These are phyloP conservation scores for Danio kyathit DNA, from an alignment of 2,797 vertebrate species.

Conservation along the genomic window DNA sequence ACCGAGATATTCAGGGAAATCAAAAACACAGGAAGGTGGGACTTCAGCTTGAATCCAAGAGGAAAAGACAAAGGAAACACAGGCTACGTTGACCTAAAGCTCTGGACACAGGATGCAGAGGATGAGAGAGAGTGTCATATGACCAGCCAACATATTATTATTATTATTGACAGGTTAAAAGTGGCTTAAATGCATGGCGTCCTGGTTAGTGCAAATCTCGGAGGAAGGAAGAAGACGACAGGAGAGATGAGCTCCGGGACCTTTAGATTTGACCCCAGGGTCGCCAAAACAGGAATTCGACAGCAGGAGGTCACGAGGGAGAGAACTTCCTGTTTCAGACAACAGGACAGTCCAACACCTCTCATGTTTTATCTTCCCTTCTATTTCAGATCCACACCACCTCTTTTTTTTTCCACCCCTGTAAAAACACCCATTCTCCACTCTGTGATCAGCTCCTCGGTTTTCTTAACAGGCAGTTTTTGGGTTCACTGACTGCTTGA, in stretches of 20 bases:
- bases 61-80: constrained; percentile 36
- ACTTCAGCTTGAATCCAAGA: constrained; percentile 13
- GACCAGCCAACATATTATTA: not conserved
- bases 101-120: constrained; percentile 17
- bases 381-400: not conserved
- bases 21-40: constrained; percentile 23
- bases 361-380: constrained; percentile 1
- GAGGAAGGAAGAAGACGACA: not conserved
- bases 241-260: constrained; percentile 17
- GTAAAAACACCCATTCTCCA: constrained; percentile 20
- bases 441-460: not conserved
- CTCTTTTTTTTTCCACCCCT: not conserved
- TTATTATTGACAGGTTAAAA: not conserved
- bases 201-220: not conserved
- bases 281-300: constrained; percentile 27
- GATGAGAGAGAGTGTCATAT: constrained; percentile 2
- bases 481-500: not conserved
- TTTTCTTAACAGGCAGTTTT: not conserved
- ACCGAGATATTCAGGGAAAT: not conserved
- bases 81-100: not conserved
- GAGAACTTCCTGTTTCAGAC: constrained; percentile 48
- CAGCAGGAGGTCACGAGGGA: constrained; percentile 31
- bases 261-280: constrained; percentile 5
- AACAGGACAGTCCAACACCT: constrained; percentile 12
- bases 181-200: not conserved